These are phyloP conservation scores for Rhineura floridana DNA, from an alignment of 2,113 vertebrate genomes.

Conservation along the genomic window DNA sequence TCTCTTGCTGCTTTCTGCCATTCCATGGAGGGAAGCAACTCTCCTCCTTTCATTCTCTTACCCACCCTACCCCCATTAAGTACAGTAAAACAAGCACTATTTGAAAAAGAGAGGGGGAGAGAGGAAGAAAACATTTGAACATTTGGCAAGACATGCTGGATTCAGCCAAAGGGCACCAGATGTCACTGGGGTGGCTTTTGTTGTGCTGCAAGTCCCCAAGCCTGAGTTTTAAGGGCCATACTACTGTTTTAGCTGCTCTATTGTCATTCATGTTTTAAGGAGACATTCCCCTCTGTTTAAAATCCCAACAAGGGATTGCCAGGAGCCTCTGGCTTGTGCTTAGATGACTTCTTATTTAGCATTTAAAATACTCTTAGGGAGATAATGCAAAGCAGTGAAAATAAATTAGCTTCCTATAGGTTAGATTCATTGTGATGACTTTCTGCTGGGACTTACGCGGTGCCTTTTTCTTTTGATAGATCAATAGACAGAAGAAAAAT, in stretches of 20 bases:
- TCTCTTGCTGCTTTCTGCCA: constrained; percentile 32
- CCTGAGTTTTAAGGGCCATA: constrained; percentile 70
- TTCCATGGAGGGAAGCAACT: constrained; percentile 42
- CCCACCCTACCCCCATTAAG: neutral
- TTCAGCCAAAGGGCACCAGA: constrained; percentile 79
- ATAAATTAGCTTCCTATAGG: neutral
- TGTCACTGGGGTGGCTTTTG: constrained; percentile 79
- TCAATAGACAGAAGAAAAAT: neutral
- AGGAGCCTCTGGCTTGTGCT: constrained; percentile 51
- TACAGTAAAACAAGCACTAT: constrained; percentile 20
- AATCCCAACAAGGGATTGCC: constrained; percentile 38
- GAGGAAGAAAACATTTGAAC: constrained; percentile 65
- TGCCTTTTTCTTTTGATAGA: neutral
- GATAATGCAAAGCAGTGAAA: constrained; percentile 37
- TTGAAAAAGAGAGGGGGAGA: neutral
- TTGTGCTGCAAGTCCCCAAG: constrained; percentile 60
- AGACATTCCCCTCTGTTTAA: constrained; percentile 30
- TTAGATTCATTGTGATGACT: neutral
- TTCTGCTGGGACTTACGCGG: neutral
- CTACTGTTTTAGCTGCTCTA: constrained; percentile 73
- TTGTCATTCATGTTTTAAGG: constrained; percentile 85
- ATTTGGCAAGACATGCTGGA: constrained; percentile 75
- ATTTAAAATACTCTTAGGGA: constrained; percentile 34
- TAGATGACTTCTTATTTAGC: constrained; percentile 53
- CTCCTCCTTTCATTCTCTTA: neutral